Evolutionary conservation across 1,140 invertebrate genomes (phyloP).

Genomic region (Anoplophora glabripennis): DNA sequence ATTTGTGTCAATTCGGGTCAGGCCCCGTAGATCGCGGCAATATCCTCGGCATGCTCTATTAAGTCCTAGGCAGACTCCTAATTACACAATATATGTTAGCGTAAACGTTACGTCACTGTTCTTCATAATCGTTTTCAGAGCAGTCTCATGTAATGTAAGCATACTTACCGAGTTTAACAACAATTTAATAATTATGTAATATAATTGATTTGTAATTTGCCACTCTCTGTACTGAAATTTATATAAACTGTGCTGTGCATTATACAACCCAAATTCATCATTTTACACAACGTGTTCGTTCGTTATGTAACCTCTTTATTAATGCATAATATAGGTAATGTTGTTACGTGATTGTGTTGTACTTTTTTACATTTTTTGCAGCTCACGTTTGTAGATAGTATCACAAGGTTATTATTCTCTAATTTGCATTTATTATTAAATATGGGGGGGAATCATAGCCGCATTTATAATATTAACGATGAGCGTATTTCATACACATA

Average conservation of each 20-base stretch:
- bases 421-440: too few species aligned
- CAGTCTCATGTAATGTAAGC: constrained; percentile 16
- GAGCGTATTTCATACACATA: too few species aligned
- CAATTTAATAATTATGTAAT: constrained; percentile 9
- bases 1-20: constrained; percentile 20
- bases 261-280: constrained; percentile 11
- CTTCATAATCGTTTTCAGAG: constrained; percentile 22
- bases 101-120: constrained; percentile 31
- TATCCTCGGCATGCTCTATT: constrained; percentile 18
- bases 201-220: constrained; percentile 8
- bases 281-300: constrained; percentile 4
- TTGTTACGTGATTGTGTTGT: background rate
- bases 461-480: too few species aligned
- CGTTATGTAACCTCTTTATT: background rate
- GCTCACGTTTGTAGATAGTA: too few species aligned
- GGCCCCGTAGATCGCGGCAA: constrained; percentile 9
- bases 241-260: constrained; percentile 5
- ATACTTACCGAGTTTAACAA: constrained; percentile 11
- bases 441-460: too few species aligned
- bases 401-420: too few species aligned
- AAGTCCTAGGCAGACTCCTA: constrained; percentile 7
- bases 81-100: constrained; percentile 11
- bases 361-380: too few species aligned
- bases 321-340: background rate
- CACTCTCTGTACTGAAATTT: constrained; percentile 4